A percentile compares a stretch with the other conserved stretches of the same genome.
These are phyloP conservation scores for Taxidea taxus DNA, from an alignment of 2,113 vertebrate genomes.

Conservation along the genomic window DNA sequence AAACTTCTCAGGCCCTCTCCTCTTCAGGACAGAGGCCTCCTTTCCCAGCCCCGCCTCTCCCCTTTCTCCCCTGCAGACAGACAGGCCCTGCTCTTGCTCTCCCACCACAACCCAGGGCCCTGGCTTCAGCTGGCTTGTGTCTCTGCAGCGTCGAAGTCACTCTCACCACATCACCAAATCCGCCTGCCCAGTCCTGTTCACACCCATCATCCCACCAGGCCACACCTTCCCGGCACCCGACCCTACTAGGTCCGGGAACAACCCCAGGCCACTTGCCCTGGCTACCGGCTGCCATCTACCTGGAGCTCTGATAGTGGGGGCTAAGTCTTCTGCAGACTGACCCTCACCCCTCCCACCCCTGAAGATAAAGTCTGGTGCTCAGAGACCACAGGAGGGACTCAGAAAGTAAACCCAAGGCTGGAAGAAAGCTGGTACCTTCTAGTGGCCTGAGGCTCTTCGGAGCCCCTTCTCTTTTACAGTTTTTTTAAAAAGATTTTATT, in stretches of 20 bases:
- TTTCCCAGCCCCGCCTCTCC: not conserved
- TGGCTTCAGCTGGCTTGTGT: fast-evolving
- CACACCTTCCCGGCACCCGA: not conserved
- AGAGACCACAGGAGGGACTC: not conserved
- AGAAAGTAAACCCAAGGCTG: fast-evolving
- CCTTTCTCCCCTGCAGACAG: not conserved
- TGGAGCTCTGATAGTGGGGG: no score
- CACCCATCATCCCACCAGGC: fast-evolving
- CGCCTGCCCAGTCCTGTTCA: not conserved
- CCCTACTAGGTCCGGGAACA: not conserved
- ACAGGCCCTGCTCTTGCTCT: fast-evolving
- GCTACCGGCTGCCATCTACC: not conserved
- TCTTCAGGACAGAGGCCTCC: no score
- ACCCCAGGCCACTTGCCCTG: not conserved
- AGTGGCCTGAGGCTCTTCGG: no score
- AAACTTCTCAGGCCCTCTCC: not conserved
- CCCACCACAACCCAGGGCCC: not conserved
- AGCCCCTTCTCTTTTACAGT: not conserved
- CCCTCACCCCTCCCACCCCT: not conserved
- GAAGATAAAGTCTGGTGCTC: not conserved
- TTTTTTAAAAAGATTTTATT: no score
- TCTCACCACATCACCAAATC: not conserved
- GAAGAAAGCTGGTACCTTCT: not conserved
- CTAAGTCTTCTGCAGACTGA: not conserved
- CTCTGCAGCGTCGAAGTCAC: fast-evolving